Evolutionary conservation across 2,888 invertebrate genomes (phyloP).

Genomic region (Eurois occulta): DNA sequence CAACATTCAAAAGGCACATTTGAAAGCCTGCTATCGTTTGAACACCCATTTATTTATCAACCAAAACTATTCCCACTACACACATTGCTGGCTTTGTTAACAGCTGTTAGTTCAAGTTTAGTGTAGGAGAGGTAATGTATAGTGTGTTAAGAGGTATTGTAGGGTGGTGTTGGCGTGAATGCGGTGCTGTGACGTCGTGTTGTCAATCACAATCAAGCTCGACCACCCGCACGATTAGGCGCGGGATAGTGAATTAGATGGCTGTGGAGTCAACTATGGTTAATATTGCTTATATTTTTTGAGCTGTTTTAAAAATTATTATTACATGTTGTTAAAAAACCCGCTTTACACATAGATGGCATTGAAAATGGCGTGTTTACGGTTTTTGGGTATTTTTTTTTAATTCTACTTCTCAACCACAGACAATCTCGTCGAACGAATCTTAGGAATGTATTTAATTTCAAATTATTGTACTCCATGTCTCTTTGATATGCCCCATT

Average conservation of each 20-base stretch:
- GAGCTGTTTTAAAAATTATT: not conserved
- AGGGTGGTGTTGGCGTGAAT: constrained; percentile 61
- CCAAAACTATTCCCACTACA: not conserved
- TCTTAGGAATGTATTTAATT: not conserved
- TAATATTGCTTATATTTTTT: not conserved
- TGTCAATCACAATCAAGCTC: constrained; percentile 89
- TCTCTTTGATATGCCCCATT: not conserved
- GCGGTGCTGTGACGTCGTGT: constrained; percentile 82
- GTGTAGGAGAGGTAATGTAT: constrained; percentile 65
- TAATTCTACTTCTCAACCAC: not conserved
- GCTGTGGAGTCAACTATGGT: constrained; percentile 68
- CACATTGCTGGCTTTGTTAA: constrained; percentile 64
- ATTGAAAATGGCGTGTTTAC: not conserved
- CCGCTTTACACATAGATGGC: not conserved
- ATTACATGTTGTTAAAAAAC: not conserved
- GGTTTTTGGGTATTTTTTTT: not conserved
- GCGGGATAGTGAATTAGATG: constrained; percentile 70
- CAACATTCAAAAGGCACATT: constrained; percentile 75
- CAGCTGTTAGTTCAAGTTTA: rapidly evolving
- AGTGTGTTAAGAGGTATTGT: constrained; percentile 49
- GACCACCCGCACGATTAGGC: constrained; percentile 89
- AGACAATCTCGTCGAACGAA: not conserved
- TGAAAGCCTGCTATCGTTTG: constrained; percentile 73
- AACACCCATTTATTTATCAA: constrained; percentile 46
- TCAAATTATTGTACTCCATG: not conserved